Evolutionary conservation across 2,888 invertebrate genomes (phyloP).

Genomic region (Chorisops tibialis): DNA sequence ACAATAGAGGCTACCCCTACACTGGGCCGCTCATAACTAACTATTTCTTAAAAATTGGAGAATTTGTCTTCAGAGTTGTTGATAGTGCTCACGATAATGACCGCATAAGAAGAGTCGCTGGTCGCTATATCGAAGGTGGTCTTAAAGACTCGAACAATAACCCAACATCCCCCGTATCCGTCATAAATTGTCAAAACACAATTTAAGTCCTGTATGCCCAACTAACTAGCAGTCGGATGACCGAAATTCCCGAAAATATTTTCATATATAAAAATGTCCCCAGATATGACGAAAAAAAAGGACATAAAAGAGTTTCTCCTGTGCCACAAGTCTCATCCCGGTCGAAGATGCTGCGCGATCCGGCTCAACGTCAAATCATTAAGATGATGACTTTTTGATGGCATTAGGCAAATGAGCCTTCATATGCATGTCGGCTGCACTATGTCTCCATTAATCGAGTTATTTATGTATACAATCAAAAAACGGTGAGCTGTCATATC

Average conservation of each 20-base stretch:
- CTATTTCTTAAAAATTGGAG: conserved; percentile 12
- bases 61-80: conserved; percentile 11
- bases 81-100: not conserved
- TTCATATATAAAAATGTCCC: not conserved
- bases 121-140: conserved; percentile 18
- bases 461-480: conserved; percentile 35
- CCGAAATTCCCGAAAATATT: no score
- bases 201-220: conserved; percentile 22
- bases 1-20: not conserved
- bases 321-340: not conserved
- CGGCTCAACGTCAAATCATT: conserved; percentile 14
- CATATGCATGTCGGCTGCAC: conserved; percentile 31
- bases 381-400: conserved; percentile 29
- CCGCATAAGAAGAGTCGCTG: no score
- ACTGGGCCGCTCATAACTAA: conserved; percentile 13
- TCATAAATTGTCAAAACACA: conserved; percentile 28
- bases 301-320: not conserved
- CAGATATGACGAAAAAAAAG: not conserved
- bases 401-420: conserved; percentile 28
- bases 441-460: conserved; percentile 26
- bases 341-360: no score
- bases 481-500: conserved; percentile 28
- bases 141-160: not conserved
- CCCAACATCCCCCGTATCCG: not conserved
- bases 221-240: conserved; percentile 1